Conservation (phyloP, 1,140 invertebrate genomes). For the Reticulitermes speratus region DNA sequence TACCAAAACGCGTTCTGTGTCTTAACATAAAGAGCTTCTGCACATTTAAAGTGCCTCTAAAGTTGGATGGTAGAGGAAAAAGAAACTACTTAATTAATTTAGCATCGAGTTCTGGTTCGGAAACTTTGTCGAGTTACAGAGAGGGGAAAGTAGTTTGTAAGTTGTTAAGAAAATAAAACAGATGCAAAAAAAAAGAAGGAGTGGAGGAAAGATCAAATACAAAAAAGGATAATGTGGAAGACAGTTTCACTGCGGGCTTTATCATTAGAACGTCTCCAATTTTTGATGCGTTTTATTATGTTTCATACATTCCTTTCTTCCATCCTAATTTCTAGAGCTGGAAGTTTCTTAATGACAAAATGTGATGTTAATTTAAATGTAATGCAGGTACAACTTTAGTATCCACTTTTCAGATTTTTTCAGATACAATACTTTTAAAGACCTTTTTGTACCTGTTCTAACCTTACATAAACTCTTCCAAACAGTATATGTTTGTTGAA, state of each 20-base stretch:
- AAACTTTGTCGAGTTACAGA: not conserved
- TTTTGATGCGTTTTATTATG: not conserved
- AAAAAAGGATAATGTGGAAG: not conserved
- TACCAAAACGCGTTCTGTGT: not conserved
- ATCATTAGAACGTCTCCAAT: not conserved
- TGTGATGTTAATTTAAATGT: not conserved
- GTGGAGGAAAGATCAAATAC: not conserved
- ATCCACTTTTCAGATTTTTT: not conserved
- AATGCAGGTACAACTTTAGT: not conserved
- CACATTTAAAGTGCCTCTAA: not conserved
- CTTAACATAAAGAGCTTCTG: not conserved
- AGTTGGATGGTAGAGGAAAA: conserved; percentile 11
- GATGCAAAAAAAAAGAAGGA: not conserved
- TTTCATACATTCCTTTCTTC: not conserved
- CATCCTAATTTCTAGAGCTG: not conserved
- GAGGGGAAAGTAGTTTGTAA: not conserved
- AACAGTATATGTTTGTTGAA: too few relatives aligned
- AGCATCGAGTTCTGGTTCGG: not conserved
- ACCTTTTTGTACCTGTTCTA: not conserved
- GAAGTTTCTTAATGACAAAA: not conserved
- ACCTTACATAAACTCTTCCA: too few relatives aligned
- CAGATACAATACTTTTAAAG: not conserved
- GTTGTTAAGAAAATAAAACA: not conserved
- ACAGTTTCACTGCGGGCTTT: not conserved
- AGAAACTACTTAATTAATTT: conserved; percentile 11